Conservation (phyloP, 2,888 invertebrate genomes). For the Tethea ocularis region DNA sequence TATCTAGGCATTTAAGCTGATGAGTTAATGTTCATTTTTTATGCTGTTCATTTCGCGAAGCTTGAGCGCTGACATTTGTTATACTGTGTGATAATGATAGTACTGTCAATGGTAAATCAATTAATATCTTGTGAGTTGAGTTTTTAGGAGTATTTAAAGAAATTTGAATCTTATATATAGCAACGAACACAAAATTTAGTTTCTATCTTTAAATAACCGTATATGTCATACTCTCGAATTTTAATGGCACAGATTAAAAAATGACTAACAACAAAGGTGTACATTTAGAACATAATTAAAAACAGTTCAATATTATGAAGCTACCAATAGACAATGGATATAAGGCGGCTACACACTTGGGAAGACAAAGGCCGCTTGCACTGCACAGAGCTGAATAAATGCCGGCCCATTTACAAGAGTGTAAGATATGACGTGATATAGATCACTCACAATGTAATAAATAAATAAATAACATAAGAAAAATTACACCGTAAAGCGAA, state of each 20-base stretch:
- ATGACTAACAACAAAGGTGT: not conserved
- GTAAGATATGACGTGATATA: constrained; percentile 84
- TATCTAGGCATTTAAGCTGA: constrained; percentile 14
- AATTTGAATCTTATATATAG: not conserved
- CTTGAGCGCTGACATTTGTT: not conserved
- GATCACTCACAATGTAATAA: constrained; percentile 83
- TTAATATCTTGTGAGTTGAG: not conserved
- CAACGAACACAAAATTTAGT: not conserved
- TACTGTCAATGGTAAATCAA: not conserved
- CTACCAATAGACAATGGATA: constrained; percentile 44
- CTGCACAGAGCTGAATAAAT: constrained; percentile 60
- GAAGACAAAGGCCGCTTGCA: constrained; percentile 33
- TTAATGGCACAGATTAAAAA: constrained; percentile 1
- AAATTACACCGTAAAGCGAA: constrained; percentile 84
- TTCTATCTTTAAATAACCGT: not conserved
- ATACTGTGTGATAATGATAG: not conserved
- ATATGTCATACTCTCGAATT: not conserved
- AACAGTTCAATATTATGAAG: constrained; percentile 13
- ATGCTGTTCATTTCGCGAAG: not conserved
- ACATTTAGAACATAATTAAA: constrained; percentile 6
- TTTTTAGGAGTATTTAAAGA: not conserved
- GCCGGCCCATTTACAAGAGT: constrained; percentile 81
- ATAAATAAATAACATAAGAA: constrained; percentile 84
- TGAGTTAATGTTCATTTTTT: constrained; percentile 17
- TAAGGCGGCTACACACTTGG: constrained; percentile 38